Evolutionary conservation across 2,113 vertebrate genomes (phyloP), one percentile per base, ranked within the genome.

Genomic region (Rousettus leschenaultii): DNA sequence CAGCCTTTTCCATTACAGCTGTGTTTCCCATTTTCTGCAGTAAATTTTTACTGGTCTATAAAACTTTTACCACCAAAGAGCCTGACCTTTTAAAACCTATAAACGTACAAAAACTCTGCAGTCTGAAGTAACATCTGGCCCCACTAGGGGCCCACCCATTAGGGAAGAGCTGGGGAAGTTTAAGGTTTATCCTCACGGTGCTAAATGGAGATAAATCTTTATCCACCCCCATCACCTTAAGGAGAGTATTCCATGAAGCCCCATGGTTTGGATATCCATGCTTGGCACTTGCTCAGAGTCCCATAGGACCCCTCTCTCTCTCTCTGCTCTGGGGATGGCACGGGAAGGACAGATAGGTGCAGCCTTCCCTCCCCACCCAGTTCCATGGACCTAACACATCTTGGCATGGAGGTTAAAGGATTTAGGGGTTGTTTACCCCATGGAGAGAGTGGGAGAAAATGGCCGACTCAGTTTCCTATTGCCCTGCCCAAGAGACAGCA

Each of bases 11-110:
- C 48, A 14, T 22, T 4, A 38, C 48, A 78, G 91, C 77, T 30
- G 16, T 45, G 53, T 68, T 84, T 95, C 61, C 43, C 51, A 15
- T 75, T 83, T 92, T 93, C 57, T 6, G 65, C 71, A 68, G 59
- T 94, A 90, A 96, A 95, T 21, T 94, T 97, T 97, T 96, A 97
- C 95, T 94, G 78, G 78, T 91, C 96, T 96, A 63, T 98, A 96
- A 97, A 96, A 94, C 73, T 96, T 97, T 91, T 93, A 97, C 63
- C 86, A 86, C 82, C 77, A 65, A 86, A 91, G 71, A 59, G 24
- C 91, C 91, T 94, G 94, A 78, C 89, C 91, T 96, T 97, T 96
- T 59, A 78, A 94, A 95, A 86, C 82, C 89, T 91, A 74, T 94
- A 96, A 97, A 93, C 30, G 65, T 80, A 75, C 6, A 38, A 59